Evolutionary conservation across 2,888 invertebrate genomes (phyloP).

Genomic region (Drosophila paramelanica): DNA sequence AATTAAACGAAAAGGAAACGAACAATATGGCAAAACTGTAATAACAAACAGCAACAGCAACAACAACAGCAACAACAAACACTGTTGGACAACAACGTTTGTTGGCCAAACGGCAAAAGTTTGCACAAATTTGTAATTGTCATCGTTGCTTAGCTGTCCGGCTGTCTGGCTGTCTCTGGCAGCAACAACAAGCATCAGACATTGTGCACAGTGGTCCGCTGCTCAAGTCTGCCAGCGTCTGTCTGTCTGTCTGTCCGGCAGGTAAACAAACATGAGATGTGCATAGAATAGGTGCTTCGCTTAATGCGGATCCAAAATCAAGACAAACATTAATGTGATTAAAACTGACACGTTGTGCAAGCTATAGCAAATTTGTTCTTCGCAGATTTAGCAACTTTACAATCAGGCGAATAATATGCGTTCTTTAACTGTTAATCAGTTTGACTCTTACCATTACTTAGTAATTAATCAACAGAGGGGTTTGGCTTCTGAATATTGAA

Average conservation of each 20-base stretch:
- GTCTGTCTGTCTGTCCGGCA: constrained; percentile 1
- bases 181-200: constrained; percentile 7
- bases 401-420: too few relatives aligned
- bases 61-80: constrained; percentile 19
- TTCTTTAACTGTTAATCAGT: neutral
- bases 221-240: constrained; percentile 5
- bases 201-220: constrained; percentile 36
- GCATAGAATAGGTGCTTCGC: neutral
- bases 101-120: constrained; percentile 34
- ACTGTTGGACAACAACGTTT: constrained; percentile 6
- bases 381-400: neutral
- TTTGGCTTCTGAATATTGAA: too few relatives aligned
- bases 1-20: constrained; percentile 73
- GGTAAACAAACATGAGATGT: constrained; percentile 12
- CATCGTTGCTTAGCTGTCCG: constrained; percentile 44
- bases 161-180: constrained; percentile 13
- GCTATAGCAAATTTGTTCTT: neutral
- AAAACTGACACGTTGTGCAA: neutral
- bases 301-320: constrained; percentile 6
- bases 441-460: neutral
- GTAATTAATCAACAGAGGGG: neutral
- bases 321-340: constrained; percentile 13
- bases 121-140: constrained; percentile 72
- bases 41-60: constrained; percentile 35
- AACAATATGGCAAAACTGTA: constrained; percentile 55